phyloP scores from a whole-genome alignment of 1,140 invertebrate species.

The Triops cancriformis region DNA sequence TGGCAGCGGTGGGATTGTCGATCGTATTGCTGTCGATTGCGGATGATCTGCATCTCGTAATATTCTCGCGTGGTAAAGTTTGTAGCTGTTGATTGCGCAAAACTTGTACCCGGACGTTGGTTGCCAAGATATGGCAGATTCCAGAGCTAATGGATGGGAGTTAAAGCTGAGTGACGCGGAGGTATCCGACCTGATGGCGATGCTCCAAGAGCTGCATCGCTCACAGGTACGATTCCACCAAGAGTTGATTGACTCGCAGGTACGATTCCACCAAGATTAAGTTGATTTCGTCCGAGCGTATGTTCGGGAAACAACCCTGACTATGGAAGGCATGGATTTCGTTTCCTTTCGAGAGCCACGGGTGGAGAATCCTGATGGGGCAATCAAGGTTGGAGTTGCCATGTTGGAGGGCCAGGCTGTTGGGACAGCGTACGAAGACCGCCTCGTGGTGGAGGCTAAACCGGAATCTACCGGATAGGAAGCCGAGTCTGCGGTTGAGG shows the following conservation, averaged over 20 bases:
- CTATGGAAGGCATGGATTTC: background rate
- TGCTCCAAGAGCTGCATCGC: too few relatives aligned
- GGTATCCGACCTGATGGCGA: too few relatives aligned
- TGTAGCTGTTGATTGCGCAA: too few relatives aligned
- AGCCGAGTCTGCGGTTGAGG: background rate
- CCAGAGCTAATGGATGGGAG: too few relatives aligned
- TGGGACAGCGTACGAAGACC: background rate
- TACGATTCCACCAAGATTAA: too few relatives aligned
- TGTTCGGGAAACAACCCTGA: background rate
- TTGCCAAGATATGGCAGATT: too few relatives aligned
- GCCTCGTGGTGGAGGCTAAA: background rate
- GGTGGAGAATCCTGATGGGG: background rate
- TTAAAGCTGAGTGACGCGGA: too few relatives aligned
- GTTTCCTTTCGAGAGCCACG: background rate
- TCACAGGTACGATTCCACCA: too few relatives aligned
- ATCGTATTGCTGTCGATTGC: background rate
- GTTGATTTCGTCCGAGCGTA: background rate
- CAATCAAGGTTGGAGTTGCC: background rate
- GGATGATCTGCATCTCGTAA: background rate
- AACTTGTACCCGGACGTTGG: too few relatives aligned
- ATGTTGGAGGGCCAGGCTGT: background rate
- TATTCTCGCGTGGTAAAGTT: too few relatives aligned
- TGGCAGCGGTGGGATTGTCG: too few relatives aligned
- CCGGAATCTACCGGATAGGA: background rate
- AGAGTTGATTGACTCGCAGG: background rate